Conservation (phyloP, 2,888 invertebrate genomes). For the Neelides folsomi region DNA sequence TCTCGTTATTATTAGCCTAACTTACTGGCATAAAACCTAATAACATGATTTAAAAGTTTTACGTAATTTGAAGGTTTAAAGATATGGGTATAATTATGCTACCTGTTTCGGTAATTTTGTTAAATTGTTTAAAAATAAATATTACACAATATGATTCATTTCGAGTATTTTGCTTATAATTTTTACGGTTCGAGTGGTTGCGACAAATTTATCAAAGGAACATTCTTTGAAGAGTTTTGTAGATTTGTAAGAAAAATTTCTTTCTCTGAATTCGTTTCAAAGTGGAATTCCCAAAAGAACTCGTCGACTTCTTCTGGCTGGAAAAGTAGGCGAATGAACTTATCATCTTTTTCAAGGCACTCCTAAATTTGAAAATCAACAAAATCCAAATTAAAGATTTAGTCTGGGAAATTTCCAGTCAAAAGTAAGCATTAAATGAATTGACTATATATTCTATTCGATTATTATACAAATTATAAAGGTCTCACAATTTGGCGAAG, state of each 20-base stretch:
- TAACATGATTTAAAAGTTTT: too few species aligned
- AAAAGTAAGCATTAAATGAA: too few species aligned
- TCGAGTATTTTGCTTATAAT: too few species aligned
- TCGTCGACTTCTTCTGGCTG: conserved; percentile 13
- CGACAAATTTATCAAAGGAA: conserved; percentile 22
- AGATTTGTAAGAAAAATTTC: conserved; percentile 11
- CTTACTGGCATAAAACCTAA: too few species aligned
- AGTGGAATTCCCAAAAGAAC: conserved; percentile 25
- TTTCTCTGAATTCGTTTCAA: conserved; percentile 29
- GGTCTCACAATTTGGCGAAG: conserved; percentile 29
- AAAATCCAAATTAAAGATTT: neutral
- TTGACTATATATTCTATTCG: too few species aligned
- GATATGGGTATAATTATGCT: too few species aligned
- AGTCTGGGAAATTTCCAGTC: too few species aligned
- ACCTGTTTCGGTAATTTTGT: neutral
- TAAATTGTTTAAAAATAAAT: neutral
- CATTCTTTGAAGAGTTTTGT: conserved; percentile 10
- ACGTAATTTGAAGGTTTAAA: too few species aligned
- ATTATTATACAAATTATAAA: too few species aligned
- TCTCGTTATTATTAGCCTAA: too few species aligned
- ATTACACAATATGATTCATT: neutral
- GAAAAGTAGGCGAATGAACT: conserved; percentile 23
- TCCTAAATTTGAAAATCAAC: conserved; percentile 16
- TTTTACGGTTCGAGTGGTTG: conserved; percentile 16
- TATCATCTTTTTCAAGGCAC: conserved; percentile 24